phyloP scores from a whole-genome alignment of 2,888 invertebrate genomes.

The Rhamnusium bicolor region DNA sequence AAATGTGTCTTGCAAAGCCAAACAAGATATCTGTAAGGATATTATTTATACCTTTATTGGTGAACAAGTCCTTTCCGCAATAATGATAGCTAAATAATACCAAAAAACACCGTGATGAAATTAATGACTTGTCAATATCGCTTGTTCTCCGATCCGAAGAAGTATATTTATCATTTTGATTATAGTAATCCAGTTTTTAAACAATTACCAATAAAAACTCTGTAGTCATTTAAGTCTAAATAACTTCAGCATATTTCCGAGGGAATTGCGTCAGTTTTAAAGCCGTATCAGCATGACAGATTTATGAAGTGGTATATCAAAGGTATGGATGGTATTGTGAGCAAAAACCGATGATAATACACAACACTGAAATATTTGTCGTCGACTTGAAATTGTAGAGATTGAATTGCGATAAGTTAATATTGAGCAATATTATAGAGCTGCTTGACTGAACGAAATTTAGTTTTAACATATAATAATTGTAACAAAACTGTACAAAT shows the following conservation, averaged over 20 bases:
- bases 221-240: constrained; percentile 45
- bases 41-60: constrained; percentile 11
- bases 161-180: constrained; percentile 47
- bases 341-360: constrained; percentile 47
- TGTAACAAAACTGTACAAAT: too few relatives aligned
- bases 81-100: constrained; percentile 37
- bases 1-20: too few relatives aligned
- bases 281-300: constrained; percentile 58
- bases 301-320: constrained; percentile 62
- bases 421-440: background rate
- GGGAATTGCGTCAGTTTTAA: constrained; percentile 52
- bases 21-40: background rate
- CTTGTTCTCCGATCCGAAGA: constrained; percentile 17
- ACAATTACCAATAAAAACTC: constrained; percentile 46
- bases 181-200: constrained; percentile 51
- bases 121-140: constrained; percentile 31
- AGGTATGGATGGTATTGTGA: constrained; percentile 46
- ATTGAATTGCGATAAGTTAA: background rate
- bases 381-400: constrained; percentile 14
- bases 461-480: background rate
- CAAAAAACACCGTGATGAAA: constrained; percentile 21
- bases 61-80: constrained; percentile 20
- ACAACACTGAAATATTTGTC: constrained; percentile 12
- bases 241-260: constrained; percentile 49
- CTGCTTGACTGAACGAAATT: background rate